Conservation (phyloP, 2,797 vertebrate genomes). For the Meda fulgida region DNA sequence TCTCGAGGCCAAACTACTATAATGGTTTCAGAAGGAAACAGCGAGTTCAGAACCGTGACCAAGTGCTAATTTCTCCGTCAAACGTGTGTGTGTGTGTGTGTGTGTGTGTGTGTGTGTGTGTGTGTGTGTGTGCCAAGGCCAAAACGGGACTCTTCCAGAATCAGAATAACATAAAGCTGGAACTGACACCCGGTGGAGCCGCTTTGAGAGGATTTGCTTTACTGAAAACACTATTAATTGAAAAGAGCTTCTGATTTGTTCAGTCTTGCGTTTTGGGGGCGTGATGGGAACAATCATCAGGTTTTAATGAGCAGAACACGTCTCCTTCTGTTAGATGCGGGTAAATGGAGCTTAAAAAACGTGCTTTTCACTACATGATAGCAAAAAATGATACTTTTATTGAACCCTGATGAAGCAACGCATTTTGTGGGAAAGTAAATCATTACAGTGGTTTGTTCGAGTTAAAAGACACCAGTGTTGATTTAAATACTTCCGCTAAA, state of each 20-base stretch:
- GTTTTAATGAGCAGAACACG: slow-evolving; percentile 8
- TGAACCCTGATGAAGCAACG: neutral
- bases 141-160: neutral
- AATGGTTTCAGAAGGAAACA: slow-evolving; percentile 40
- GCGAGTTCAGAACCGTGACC: slow-evolving; percentile 19
- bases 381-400: neutral
- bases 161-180: neutral
- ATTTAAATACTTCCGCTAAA: neutral
- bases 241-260: neutral
- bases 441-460: neutral
- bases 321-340: neutral
- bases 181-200: neutral
- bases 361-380: neutral
- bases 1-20: slow-evolving; percentile 38
- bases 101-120: too few relatives aligned
- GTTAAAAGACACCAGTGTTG: neutral
- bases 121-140: neutral
- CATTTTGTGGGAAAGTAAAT: neutral
- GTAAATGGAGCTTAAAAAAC: neutral
- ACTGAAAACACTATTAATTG: neutral
- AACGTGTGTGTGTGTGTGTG: too few relatives aligned
- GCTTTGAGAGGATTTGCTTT: slow-evolving; percentile 6
- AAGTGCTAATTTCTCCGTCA: neutral
- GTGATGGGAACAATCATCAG: slow-evolving; percentile 19
- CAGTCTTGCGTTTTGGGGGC: slow-evolving; percentile 25